Evolutionary conservation across 2,797 vertebrate genomes (phyloP), one percentile per base, ranked within the genome.

Genomic region (Argya squamiceps): DNA sequence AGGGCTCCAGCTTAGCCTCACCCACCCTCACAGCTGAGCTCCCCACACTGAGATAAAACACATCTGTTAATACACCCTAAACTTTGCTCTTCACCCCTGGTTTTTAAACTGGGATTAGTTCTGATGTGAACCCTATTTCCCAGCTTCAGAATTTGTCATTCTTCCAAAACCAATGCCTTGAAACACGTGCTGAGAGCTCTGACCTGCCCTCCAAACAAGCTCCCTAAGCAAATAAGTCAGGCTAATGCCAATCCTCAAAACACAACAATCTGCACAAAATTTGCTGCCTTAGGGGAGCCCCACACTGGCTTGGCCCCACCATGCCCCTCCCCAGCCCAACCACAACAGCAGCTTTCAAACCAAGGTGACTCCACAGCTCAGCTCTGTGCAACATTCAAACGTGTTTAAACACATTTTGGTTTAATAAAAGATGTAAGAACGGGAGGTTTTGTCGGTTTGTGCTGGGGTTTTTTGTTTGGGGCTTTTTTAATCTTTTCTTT

Each of bases 121-220:
- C 24, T 6, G 2, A 16, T 50, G 36, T n/a, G 36, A 91, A 56
- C 4, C 56, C 17, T 9, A 15, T 24, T 81, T 83, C 21, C 10
- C 62, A 69, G 16, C 55, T 67, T 64, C 30, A 52, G 20, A 77
- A 71, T 6, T 12, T 30, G 20, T 4, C 18, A 7, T 6, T 20
- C 14, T 3, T 37, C 24, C 14, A 16, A 70, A 91, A 29, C 3
- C 11, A 14, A 22, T 14, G 36, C 20, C 13, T 2, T 73, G 15
- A 49, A 74, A 76, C 44, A 26, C 0, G 0, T 5, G 10, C 26
- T 4, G 30, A 10, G 20, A 81, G 24, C 55, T 52, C 75, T 0
- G 4, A 37, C n/a, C 5, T 30, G 11, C 27, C 75, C 23, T 81
- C 62, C 62, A 36, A 34, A 52, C 5, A 4, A 67, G 49, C 44